A percentile compares a stretch with the other conserved stretches of the same genome.
phyloP scores from a whole-genome alignment of 2,888 invertebrate species.

The Drosophila borborema region DNA sequence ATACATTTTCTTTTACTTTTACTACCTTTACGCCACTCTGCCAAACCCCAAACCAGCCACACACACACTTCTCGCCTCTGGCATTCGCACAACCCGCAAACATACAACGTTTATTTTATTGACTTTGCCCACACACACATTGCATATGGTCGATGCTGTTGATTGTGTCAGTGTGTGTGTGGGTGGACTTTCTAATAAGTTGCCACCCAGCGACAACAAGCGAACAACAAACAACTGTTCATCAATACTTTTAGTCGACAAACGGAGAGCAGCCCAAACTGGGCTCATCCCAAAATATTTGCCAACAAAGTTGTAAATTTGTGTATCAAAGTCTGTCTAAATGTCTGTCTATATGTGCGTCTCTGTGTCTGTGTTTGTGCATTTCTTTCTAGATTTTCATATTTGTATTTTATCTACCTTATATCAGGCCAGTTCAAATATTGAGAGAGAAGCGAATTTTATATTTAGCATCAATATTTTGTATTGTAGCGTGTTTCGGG shows the following conservation, averaged over 20 bases:
- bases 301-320: slow-evolving; percentile 75
- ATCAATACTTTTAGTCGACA: slow-evolving; percentile 74
- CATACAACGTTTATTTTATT: slow-evolving; percentile 79
- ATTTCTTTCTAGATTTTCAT: slow-evolving; percentile 61
- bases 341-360: slow-evolving; percentile 20
- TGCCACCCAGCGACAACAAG: slow-evolving; percentile 62
- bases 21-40: slow-evolving; percentile 31
- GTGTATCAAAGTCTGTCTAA: slow-evolving; percentile 65
- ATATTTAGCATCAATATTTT: slow-evolving; percentile 76
- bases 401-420: slow-evolving; percentile 72
- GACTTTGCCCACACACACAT: slow-evolving; percentile 65
- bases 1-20: slow-evolving; percentile 41
- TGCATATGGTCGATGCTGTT: slow-evolving; percentile 50
- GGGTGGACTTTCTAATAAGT: slow-evolving; percentile 74
- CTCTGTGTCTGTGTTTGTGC: slow-evolving; percentile 8
- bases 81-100: slow-evolving; percentile 49
- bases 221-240: slow-evolving; percentile 77
- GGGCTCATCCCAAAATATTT: slow-evolving; percentile 33
- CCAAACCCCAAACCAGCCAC: neutral
- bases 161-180: slow-evolving; percentile 38
- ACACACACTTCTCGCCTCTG: slow-evolving; percentile 2
- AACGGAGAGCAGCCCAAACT: slow-evolving; percentile 51
- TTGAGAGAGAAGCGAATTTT: slow-evolving; percentile 37
- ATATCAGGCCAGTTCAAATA: slow-evolving; percentile 25
- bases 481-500: slow-evolving; percentile 59